Evolutionary conservation across 1,140 invertebrate species (phyloP).

Genomic region (Leptinotarsa undecemlineata): DNA sequence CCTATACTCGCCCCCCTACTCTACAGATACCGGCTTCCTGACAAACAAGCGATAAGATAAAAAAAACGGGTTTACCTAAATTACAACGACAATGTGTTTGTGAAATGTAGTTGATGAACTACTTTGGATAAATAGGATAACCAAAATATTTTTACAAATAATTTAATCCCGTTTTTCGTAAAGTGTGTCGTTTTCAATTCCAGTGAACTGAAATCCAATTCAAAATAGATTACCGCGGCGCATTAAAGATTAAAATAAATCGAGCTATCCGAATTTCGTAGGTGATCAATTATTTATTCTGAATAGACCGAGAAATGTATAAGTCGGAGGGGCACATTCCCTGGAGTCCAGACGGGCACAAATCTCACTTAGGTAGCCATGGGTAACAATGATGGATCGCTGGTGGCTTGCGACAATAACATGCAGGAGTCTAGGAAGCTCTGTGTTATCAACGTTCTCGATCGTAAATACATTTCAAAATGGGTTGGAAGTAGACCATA

Average conservation of each 20-base stretch:
- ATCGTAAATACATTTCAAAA: neutral
- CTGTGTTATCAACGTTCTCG: neutral
- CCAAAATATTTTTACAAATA: neutral
- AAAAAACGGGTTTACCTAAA: too few relatives aligned
- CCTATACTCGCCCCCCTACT: too few relatives aligned
- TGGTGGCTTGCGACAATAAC: conserved; percentile 9
- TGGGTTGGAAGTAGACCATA: too few relatives aligned
- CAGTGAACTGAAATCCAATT: neutral
- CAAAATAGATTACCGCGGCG: neutral
- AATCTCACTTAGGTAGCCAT: conserved; percentile 30
- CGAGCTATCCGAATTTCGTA: conserved; percentile 16
- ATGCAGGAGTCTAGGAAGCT: neutral
- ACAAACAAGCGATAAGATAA: too few relatives aligned
- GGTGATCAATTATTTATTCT: conserved; percentile 28
- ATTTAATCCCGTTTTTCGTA: neutral
- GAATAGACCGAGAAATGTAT: conserved; percentile 21
- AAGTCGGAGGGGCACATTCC: conserved; percentile 4
- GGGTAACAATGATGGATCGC: conserved; percentile 30
- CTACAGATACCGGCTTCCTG: too few relatives aligned
- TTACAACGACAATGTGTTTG: too few relatives aligned
- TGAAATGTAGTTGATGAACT: too few relatives aligned
- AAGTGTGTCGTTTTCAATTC: neutral
- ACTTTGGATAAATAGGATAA: too few relatives aligned
- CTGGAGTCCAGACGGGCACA: conserved; percentile 21
- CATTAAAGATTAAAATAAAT: conserved; percentile 24